phyloP scores from a whole-genome alignment of 2,113 vertebrate species.

The Rana temporaria region DNA sequence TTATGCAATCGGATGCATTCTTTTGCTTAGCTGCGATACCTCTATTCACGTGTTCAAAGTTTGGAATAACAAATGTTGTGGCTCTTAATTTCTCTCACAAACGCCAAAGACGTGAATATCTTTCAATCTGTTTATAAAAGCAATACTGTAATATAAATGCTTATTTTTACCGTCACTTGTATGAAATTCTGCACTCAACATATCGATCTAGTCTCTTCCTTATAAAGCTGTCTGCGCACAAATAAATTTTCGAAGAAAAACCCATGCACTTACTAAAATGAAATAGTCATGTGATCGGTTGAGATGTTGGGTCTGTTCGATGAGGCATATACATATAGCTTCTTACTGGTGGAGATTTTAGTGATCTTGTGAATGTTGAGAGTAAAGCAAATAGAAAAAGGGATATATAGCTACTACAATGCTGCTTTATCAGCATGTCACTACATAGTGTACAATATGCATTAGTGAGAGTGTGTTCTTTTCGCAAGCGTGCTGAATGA shows the following conservation, averaged over 20 bases:
- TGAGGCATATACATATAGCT: background rate
- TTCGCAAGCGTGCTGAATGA: conserved; percentile 17
- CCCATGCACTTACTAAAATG: conserved; percentile 60
- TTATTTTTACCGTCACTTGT: conserved; percentile 75
- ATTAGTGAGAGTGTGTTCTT: background rate
- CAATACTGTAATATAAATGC: conserved; percentile 86
- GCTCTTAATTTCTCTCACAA: conserved; percentile 65
- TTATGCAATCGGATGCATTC: too few species aligned
- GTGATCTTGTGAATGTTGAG: conserved; percentile 7
- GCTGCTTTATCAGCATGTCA: conserved; percentile 29
- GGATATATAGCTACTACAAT: conserved; percentile 15
- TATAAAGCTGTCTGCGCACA: conserved; percentile 82
- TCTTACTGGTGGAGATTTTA: background rate
- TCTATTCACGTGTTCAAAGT: background rate
- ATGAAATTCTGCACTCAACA: conserved; percentile 79
- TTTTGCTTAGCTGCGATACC: background rate
- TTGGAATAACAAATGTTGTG: background rate
- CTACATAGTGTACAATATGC: conserved; percentile 26
- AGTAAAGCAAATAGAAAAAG: conserved; percentile 11
- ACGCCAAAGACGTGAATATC: conserved; percentile 84
- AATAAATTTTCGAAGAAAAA: conserved; percentile 62
- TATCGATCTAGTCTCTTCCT: conserved; percentile 77
- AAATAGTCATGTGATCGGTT: conserved; percentile 48
- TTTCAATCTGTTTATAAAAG: conserved; percentile 84
- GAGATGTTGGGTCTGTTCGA: background rate